Base-by-base conservation (phyloP, 2,113 vertebrate genomes). In the Eidolon helvum region DNA sequence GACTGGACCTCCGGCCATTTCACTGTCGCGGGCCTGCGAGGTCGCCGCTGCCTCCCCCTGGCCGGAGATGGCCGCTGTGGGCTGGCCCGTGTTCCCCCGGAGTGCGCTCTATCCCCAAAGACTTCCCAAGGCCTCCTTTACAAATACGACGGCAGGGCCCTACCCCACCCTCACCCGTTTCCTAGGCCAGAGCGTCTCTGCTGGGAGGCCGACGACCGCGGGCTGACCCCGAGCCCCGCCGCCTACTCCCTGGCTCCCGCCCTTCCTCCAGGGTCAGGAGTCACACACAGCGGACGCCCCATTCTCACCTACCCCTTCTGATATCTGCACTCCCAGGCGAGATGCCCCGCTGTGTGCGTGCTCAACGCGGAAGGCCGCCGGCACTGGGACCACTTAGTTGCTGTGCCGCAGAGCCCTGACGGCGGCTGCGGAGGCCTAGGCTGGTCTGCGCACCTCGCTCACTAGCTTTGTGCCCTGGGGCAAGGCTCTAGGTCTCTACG, bases 241-340 rank as follows among this genome's bases (percentile, higher is more conserved):
- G 10, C 63, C 86, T 22, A 48, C 35, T 71, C 74, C 48, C n/a
- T 1, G 9, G 69, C 59, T 57, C 95, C 91, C 11, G 33, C 87
- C 84, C 80, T 87, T 92, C 94, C 61, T 96, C 45, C 84, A 40
- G 28, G 85, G 80, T 77, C 90, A 87, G n/a, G 53, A 86, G 72
- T 91, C 87, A 75, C 66, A 68, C 30, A 43, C 45, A 40, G 21
- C 8, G 10, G 61, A 38, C 24, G 18, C 71, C 87, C 38, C 16
- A 26, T 43, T 87, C 91, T 57, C 59, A 21, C 86, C 45, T 16
- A 45, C 59, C 68, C 66, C 38, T 74, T 82, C 75, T 78, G 93
- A 95, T 74, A 45, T 82, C 43, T 45, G 72, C 79, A 71, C 77
- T 77, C 22, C 3, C 61, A 69, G 40, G 19, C 72, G 11, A 18